These are phyloP conservation scores for Troides oblongomaculatus DNA, from an alignment of 2,888 invertebrate genomes.

Conservation along the genomic window DNA sequence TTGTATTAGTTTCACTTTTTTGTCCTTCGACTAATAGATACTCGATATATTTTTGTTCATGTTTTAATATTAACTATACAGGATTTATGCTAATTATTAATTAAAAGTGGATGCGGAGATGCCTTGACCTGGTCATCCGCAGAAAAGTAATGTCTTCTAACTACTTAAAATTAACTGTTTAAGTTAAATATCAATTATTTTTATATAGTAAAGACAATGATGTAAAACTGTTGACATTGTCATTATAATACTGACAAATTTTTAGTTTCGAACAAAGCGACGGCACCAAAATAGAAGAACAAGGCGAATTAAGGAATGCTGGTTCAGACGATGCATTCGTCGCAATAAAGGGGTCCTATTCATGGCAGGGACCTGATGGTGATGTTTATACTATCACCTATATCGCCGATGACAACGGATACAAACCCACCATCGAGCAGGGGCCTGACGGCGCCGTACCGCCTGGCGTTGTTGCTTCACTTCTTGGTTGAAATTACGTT, in stretches of 20 bases:
- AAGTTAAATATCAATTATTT: too few relatives aligned
- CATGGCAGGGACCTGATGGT: constrained; percentile 73
- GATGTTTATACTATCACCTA: constrained; percentile 72
- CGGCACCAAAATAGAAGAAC: constrained; percentile 71
- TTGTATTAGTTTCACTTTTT: too few relatives aligned
- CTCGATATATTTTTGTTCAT: not conserved
- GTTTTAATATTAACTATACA: not conserved
- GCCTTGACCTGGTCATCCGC: constrained; percentile 5
- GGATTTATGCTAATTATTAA: not conserved
- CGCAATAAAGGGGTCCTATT: constrained; percentile 71
- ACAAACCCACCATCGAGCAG: constrained; percentile 67
- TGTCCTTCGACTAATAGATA: too few relatives aligned
- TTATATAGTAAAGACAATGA: too few relatives aligned
- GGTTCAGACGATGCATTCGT: constrained; percentile 77
- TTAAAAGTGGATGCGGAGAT: constrained; percentile 16
- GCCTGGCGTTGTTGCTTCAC: constrained; percentile 54
- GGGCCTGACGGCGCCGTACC: constrained; percentile 54
- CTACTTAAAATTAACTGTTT: not conserved
- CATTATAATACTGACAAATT: not conserved
- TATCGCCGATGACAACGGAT: constrained; percentile 80
- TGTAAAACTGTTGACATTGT: too few relatives aligned
- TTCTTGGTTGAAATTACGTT: constrained; percentile 48
- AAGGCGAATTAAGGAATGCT: constrained; percentile 72
- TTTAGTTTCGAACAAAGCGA: constrained; percentile 76
- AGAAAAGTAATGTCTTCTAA: constrained; percentile 6